These are phyloP conservation scores for Scaptodrosophila latifasciaeformis DNA, from an alignment of 2,888 invertebrate genomes.

Conservation along the genomic window DNA sequence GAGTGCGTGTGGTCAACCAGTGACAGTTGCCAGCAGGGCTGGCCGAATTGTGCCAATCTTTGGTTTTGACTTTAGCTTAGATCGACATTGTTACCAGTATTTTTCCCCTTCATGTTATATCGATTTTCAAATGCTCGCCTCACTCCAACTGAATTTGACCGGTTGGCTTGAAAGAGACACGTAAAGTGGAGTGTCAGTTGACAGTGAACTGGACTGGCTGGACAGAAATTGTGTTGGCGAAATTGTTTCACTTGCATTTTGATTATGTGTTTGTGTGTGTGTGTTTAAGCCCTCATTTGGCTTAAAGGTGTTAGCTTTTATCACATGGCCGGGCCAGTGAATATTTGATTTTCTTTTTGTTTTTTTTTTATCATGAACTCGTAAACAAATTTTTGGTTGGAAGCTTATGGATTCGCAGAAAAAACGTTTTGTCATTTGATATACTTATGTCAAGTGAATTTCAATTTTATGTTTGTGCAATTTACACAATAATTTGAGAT, in stretches of 20 bases:
- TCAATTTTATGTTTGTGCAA: conserved; percentile 13
- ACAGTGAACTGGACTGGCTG: no score
- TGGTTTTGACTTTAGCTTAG: neutral
- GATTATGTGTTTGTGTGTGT: conserved; percentile 13
- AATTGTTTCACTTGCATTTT: conserved; percentile 29
- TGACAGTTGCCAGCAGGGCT: no score
- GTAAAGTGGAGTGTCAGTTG: conserved; percentile 59
- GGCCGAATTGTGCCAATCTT: no score
- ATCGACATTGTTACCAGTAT: conserved; percentile 45
- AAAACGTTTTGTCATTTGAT: conserved; percentile 46
- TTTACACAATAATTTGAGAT: conserved; percentile 33
- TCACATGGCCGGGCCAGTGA: conserved; percentile 30
- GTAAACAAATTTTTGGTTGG: conserved; percentile 46
- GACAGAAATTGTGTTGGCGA: conserved; percentile 55
- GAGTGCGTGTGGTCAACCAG: no score
- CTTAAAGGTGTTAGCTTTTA: conserved; percentile 67
- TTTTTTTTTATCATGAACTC: conserved; percentile 29
- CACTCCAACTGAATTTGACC: neutral
- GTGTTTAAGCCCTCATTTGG: conserved; percentile 39
- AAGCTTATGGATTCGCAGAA: conserved; percentile 10
- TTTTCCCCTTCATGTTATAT: conserved; percentile 57
- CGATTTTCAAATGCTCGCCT: conserved; percentile 49
- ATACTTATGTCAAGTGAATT: conserved; percentile 13
- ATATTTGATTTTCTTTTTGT: conserved; percentile 12
- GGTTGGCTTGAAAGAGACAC: conserved; percentile 49